phyloP scores from a whole-genome alignment of 2,113 vertebrate genomes.

The Theropithecus gelada region DNA sequence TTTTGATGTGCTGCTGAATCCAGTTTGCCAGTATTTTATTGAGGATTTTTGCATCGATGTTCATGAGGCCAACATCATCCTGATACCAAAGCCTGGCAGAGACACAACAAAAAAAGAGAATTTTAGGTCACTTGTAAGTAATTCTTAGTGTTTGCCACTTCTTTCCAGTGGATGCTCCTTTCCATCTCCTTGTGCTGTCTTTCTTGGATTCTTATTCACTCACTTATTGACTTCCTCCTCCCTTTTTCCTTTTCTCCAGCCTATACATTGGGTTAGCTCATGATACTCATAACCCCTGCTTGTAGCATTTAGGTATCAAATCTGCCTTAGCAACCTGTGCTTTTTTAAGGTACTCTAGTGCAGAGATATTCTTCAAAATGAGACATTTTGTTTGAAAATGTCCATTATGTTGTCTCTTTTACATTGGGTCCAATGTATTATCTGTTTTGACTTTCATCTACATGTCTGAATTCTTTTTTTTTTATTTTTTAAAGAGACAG shows the following conservation, averaged over 20 bases:
- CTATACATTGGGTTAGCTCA: background rate
- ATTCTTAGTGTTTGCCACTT: too few relatives aligned
- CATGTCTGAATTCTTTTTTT: background rate
- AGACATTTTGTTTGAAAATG: background rate
- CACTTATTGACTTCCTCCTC: conserved; percentile 26
- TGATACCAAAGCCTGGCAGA: too few relatives aligned
- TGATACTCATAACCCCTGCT: background rate
- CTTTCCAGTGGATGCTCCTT: fast-evolving
- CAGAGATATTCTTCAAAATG: background rate
- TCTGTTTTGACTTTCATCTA: background rate
- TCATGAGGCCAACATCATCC: too few relatives aligned
- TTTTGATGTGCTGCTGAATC: too few relatives aligned
- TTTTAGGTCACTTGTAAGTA: background rate
- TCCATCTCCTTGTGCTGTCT: fast-evolving
- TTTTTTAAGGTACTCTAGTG: background rate
- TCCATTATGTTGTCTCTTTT: background rate
- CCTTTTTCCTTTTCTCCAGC: background rate
- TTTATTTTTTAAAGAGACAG: too few relatives aligned
- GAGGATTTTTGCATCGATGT: too few relatives aligned
- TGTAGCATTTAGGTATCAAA: background rate
- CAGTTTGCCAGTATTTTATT: too few relatives aligned
- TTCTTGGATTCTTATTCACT: fast-evolving
- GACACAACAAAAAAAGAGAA: too few relatives aligned
- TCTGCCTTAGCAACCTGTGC: background rate
- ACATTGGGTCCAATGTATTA: background rate